Evolutionary conservation across 2,797 vertebrate genomes (phyloP).

Genomic region (Falco biarmicus): DNA sequence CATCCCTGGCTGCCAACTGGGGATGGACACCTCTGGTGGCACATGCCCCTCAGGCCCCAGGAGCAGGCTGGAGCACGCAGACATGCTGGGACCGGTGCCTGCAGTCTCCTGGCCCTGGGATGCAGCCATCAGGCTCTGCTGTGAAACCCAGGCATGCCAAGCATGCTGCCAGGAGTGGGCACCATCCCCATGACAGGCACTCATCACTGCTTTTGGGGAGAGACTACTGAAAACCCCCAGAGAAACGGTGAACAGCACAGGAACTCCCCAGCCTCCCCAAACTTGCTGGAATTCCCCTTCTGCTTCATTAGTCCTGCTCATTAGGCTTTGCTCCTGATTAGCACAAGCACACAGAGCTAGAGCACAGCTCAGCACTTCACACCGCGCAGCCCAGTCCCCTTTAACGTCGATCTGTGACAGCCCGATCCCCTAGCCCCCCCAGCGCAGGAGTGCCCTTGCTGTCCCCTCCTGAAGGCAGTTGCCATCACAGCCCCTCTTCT

Average conservation of each 20-base stretch:
- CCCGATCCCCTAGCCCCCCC: fast-evolving
- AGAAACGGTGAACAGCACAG: not conserved
- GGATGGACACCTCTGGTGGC: not conserved
- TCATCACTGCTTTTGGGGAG: not conserved
- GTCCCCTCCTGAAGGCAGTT: not conserved
- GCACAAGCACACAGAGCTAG: not conserved
- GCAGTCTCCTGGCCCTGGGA: not conserved
- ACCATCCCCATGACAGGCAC: fast-evolving
- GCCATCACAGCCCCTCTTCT: not conserved
- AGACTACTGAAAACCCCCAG: not conserved
- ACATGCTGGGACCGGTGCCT: not conserved
- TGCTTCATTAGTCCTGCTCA: not conserved
- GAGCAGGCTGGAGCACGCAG: not conserved
- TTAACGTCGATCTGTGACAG: not conserved
- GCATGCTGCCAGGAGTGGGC: fast-evolving
- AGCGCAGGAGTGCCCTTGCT: not conserved
- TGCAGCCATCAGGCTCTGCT: fast-evolving
- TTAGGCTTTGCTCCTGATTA: not conserved
- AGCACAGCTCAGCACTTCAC: not conserved
- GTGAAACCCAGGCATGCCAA: not conserved
- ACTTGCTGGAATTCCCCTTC: not conserved
- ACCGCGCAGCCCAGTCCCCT: not conserved
- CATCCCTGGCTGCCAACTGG: fast-evolving
- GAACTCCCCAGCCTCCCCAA: not conserved
- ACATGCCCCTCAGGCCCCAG: not conserved